These are phyloP conservation scores for Galeruca laticollis DNA, from an alignment of 2,888 invertebrate species.

Conservation along the genomic window DNA sequence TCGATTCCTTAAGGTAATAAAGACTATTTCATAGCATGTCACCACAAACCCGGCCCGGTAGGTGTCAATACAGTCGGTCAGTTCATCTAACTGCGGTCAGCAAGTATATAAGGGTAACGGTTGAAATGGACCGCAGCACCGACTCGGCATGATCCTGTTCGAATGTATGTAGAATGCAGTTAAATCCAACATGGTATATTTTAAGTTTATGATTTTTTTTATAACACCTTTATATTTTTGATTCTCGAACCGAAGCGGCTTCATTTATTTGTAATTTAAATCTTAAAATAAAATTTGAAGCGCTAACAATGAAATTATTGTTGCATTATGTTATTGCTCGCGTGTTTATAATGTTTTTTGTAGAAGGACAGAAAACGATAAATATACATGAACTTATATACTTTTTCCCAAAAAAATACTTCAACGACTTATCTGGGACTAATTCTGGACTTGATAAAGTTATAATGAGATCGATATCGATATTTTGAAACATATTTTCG, in stretches of 20 bases:
- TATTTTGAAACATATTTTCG: no score
- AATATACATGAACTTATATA: no score
- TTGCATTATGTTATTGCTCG: no score
- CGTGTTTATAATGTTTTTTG: no score
- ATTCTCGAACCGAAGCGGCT: slow-evolving; percentile 19
- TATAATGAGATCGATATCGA: no score
- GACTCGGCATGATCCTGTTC: slow-evolving; percentile 63
- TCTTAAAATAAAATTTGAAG: slow-evolving; percentile 7
- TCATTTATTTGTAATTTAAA: slow-evolving; percentile 30
- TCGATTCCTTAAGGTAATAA: slow-evolving; percentile 65
- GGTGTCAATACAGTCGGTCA: slow-evolving; percentile 62
- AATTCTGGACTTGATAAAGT: no score
- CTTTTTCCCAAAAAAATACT: no score
- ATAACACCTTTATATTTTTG: slow-evolving; percentile 59
- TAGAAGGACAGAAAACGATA: no score
- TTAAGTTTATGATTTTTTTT: slow-evolving; percentile 63
- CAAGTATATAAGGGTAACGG: slow-evolving; percentile 36
- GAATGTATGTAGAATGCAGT: slow-evolving; percentile 64
- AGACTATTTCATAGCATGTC: slow-evolving; percentile 66
- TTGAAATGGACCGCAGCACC: slow-evolving; percentile 51
- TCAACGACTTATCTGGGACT: no score
- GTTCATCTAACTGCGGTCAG: slow-evolving; percentile 47
- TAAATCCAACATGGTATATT: slow-evolving; percentile 64
- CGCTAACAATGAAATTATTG: not conserved
- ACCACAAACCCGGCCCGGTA: slow-evolving; percentile 65